Evolutionary conservation across 2,888 invertebrate genomes (phyloP), one percentile per base, ranked within the genome.

Genomic region (Euphydryas editha): DNA sequence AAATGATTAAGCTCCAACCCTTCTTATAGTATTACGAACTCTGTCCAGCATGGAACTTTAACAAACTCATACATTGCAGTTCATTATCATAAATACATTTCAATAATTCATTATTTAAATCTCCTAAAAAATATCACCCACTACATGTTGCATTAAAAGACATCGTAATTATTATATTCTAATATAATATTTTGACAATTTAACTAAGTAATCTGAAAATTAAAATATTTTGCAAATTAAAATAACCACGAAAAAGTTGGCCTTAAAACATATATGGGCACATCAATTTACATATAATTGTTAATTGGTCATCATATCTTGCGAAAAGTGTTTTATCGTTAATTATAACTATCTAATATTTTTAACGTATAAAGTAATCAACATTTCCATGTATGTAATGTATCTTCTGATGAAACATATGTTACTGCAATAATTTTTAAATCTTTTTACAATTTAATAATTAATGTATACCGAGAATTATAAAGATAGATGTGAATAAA

Each of bases 231-330:
- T 44, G 42, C 42, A 15, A 44, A 44, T n/a, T n/a, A n/a, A n/a
- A 15, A 30, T 30, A 15, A 15, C 2, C n/a, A 44, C n/a, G 42
- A 44, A n/a, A 15, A 44, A 15, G 42, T n/a, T n/a, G 42, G 15
- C 42, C 42, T 44, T 44, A 44, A 44, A 44, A 44, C 15, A 44
- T 44, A 44, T 44, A 44, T 44, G 42, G 15, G 42, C 42, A 44
- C 42, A 44, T n/a, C 15, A 44, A 44, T 44, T 44, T 44, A 15
- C 42, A n/a, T 44, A 44, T 44, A 44, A 44, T 44, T 44, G 42
- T 15, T 39, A 39, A 39, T 39, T 39, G 39, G 39, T 39, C 39
- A 15, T 15, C 42, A 44, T 30, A 30, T 44, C 42, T 44, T 44
- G n/a, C 42, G 42, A 44, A 44, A 44, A 44, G 15, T n/a, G n/a